Evolutionary conservation across 2,113 vertebrate genomes (phyloP).

Genomic region (Gymnogyps californianus): DNA sequence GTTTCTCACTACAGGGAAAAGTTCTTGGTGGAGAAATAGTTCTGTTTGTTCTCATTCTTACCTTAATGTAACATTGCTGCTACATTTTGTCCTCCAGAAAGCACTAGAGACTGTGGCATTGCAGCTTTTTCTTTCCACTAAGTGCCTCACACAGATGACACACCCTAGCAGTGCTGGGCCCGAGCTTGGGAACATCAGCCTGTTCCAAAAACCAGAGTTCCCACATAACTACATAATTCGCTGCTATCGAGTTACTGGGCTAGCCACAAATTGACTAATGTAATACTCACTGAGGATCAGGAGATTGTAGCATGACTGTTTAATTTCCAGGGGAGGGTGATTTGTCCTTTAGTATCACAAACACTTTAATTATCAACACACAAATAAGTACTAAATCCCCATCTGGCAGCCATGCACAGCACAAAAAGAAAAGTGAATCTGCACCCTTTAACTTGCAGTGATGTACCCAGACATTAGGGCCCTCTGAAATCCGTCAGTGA

Average conservation of each 20-base stretch:
- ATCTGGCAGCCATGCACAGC: not conserved
- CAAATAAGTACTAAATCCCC: not conserved
- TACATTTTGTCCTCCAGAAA: conserved; percentile 26
- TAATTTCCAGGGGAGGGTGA: conserved; percentile 22
- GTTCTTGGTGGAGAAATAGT: not conserved
- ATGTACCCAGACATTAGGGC: not conserved
- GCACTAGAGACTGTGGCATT: not conserved
- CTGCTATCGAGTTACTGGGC: conserved; percentile 64
- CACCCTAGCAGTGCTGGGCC: conserved; percentile 42
- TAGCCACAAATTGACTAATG: conserved; percentile 61
- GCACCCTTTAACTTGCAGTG: not conserved
- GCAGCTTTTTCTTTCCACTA: conserved; percentile 21
- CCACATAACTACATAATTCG: conserved; percentile 63
- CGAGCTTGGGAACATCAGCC: conserved; percentile 67
- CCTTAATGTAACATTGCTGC: not conserved
- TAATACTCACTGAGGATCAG: conserved; percentile 4
- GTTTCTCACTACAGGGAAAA: not conserved
- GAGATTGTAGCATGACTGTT: not conserved
- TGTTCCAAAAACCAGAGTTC: conserved; percentile 72
- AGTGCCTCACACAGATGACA: conserved; percentile 33
- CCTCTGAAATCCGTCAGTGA: not conserved
- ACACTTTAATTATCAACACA: not conserved
- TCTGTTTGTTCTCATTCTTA: not conserved
- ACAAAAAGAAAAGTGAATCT: not conserved
- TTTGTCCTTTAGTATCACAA: not conserved